Evolutionary conservation across 2,113 vertebrate species (phyloP), one percentile per base, ranked within the genome.

Genomic region (Diadophis punctatus): DNA sequence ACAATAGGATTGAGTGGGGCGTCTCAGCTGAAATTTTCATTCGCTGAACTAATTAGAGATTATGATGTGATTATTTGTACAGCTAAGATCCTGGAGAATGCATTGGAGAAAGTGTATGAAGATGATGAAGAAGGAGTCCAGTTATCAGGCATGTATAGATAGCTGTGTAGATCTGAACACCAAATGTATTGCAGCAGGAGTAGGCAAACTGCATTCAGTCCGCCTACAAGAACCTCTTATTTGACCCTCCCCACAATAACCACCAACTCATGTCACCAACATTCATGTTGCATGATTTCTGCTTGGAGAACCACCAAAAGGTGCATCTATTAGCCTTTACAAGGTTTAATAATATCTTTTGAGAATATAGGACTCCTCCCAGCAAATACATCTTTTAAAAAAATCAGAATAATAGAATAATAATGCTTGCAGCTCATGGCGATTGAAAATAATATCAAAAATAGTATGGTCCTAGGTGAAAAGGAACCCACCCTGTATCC

Each of bases 61-160:
- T 95, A 98, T 92, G 98, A 99, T 94, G 98, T 99, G 94, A 98
- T 99, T 95, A 98, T 99, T 94, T 98, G 99, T 95, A 99, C 99
- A n/a, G 99, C 99, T 91, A 98, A 99, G 96, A 99, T 99, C 80
- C 98, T 99, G 92, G 99, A 99, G 96, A 99, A 99, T 96, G 98
- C 97, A 80, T 97, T 99, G 93, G 95, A 98, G 93, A 97, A 98
- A 92, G 96, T 96, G 51, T 95, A 97, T 49, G 90, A 94, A 6
- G 98, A 98, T 90, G 98, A 98, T 68, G 98, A 99, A 94, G 98
- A 98, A 92, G 97, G 98, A 34, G 97, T 99, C 94, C 94, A 95
- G 12, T 96, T 99, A 89, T 98, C 98, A 96, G 98, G 99, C 98
- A 98, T 88, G 88, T 86, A 63, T 63, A 80, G 18, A 22, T 3